Base-by-base conservation (phyloP, 2,113 vertebrate genomes). In the Sisor rabdophorus region DNA sequence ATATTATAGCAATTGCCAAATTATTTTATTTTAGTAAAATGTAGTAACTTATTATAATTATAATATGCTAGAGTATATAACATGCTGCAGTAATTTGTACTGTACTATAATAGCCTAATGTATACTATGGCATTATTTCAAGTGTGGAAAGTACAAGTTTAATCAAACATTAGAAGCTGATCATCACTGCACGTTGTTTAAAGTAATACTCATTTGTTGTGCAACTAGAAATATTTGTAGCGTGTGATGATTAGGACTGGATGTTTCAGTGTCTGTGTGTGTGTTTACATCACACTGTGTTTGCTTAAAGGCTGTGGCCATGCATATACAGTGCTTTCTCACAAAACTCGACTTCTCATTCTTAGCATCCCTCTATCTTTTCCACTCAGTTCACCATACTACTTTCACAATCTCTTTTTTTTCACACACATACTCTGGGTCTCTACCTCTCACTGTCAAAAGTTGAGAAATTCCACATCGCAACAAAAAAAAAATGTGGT, bases 301-400 rank as follows among this genome's bases (percentile, higher is more conserved):
- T 65, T 78, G 69, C 40, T 52, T 50, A 47, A 73, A 78, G 50
- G 54, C 71, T 83, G 81, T 61, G 79, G 81, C 72, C 71, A 67
- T 22, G 71, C 48, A 10, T 54, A 67, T 77, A 70, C 16, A 28
- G 68, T 17, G n/a, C 6, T 47, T 83, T 83, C 81, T 70, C 81
- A 80, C 78, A 30, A 58, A 71, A 64, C 32, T 77, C 12, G 32
- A 77, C 75, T 75, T 83, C 78, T 77, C 69, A 74, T 77, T 80
- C 68, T 83, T 71, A 52, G 72, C 73, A 75, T 73, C 56, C 70
- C 70, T 79, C 70, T 60, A 77, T 52, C 13, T 76, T 83, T 79
- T 80, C 75, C 74, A 75, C 78, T 83, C 78, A 77, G 40, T 63
- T 77, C 55, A 56, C 55, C 63, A 63, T 72, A 20, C 55, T 47